Evolutionary conservation across 2,797 vertebrate genomes (phyloP).

Genomic region (Schizothorax lantsangensis): DNA sequence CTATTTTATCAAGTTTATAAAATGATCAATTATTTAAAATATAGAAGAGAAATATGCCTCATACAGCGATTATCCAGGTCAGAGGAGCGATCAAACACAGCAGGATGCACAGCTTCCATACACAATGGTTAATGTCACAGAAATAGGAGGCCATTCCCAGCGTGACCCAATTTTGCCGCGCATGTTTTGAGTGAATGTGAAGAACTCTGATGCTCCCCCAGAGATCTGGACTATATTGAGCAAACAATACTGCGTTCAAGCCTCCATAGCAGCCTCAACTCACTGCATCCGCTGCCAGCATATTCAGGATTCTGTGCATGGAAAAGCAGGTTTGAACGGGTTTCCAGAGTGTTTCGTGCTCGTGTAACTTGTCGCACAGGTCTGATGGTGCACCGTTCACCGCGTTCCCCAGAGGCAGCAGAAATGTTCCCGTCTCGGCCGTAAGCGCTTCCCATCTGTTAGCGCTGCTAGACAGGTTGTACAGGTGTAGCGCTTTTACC

Average conservation of each 20-base stretch:
- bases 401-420: not conserved
- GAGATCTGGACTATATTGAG: constrained; percentile 59
- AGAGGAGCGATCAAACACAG: constrained; percentile 21
- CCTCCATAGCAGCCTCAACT: constrained; percentile 17
- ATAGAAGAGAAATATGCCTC: not conserved
- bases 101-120: constrained; percentile 44
- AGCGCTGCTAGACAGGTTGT: not conserved
- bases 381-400: not conserved
- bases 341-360: not conserved
- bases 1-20: not conserved
- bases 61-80: constrained; percentile 54
- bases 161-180: constrained; percentile 70
- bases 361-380: not conserved
- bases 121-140: constrained; percentile 59
- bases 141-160: constrained; percentile 56
- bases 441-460: not conserved
- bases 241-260: constrained; percentile 57
- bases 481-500: constrained; percentile 12
- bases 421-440: not conserved
- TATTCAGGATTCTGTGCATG: not conserved
- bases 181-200: constrained; percentile 62
- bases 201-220: constrained; percentile 54
- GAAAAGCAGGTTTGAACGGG: not conserved
- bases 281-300: not conserved
- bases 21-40: constrained; percentile 3